These are phyloP conservation scores for Drymodes brunneopygia DNA, from an alignment of 2,113 vertebrate genomes.

Conservation along the genomic window DNA sequence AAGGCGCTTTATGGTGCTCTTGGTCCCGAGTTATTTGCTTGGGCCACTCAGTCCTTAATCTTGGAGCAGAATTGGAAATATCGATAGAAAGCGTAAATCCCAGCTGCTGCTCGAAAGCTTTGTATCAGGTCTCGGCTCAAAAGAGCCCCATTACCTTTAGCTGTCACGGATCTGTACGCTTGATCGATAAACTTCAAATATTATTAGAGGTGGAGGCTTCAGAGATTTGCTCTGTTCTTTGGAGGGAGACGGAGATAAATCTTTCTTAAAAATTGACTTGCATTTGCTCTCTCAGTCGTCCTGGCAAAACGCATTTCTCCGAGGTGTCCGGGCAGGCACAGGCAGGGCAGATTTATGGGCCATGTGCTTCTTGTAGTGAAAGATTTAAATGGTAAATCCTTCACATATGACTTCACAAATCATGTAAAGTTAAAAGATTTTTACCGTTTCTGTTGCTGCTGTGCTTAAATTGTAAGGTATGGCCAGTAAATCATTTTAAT, in stretches of 20 bases:
- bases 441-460: constrained; percentile 86
- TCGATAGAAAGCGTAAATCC: constrained; percentile 82
- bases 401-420: constrained; percentile 93
- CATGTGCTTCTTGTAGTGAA: constrained; percentile 85
- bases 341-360: constrained; percentile 83
- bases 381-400: constrained; percentile 93
- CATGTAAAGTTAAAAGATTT: constrained; percentile 87
- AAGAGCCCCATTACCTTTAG: constrained; percentile 84
- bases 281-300: constrained; percentile 80
- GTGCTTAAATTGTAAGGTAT: constrained; percentile 84
- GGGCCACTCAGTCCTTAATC: constrained; percentile 73
- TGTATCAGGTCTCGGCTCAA: constrained; percentile 78
- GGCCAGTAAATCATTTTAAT: constrained; percentile 87
- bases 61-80: constrained; percentile 82
- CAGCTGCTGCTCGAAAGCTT: constrained; percentile 77
- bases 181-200: constrained; percentile 94
- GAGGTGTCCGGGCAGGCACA: constrained; percentile 69
- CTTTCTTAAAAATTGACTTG: constrained; percentile 86
- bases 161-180: constrained; percentile 85
- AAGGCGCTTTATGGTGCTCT: constrained; percentile 14
- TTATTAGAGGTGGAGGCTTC: constrained; percentile 87
- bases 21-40: constrained; percentile 59
- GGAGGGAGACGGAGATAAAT: constrained; percentile 85
- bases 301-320: constrained; percentile 81
- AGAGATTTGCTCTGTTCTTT: constrained; percentile 84